Evolutionary conservation across 2,113 vertebrate species (phyloP), one percentile per base, ranked within the genome.

Genomic region (Callospermophilus lateralis): DNA sequence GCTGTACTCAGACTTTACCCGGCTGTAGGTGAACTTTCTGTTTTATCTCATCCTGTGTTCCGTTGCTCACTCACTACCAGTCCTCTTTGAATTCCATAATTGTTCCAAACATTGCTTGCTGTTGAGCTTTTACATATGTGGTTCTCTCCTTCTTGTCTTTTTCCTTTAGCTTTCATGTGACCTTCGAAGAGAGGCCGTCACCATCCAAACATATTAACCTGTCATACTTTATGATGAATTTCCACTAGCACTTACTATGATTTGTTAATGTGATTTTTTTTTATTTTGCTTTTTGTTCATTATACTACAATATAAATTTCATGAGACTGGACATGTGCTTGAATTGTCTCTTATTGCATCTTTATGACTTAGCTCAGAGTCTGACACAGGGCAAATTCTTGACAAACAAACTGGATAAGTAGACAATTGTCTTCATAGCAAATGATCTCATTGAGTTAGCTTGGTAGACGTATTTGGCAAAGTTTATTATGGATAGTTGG

Each of bases 261-360:
- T 67, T 48, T 74, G 8, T 55, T 79, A 48, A 70, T 74, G 30
- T 88, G 22, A 72, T 67, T 87, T 67, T 87, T 87, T 95, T 55
- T 7, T 63, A 10, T 65, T 83, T 85, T 95, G 20, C 30, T 65
- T 94, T 45, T 89, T 67, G 8, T 61, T 48, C 90, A 20, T 63
- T 42, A 34, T n/a, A 63, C 17, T 67, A 74, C 55, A 80, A 83
- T 74, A 61, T 72, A 68, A 97, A 42, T 39, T 90, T 86, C 20
- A 39, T 73, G 53, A 83, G 45, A 10, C 19, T 90, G 65, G 53
- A 8, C 73, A 20, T 86, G 39, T 83, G 26, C 55, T 92, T 74
- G 12, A 83, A 55, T 70, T 93, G 15, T 55, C 89, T n/a, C 45
- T 84, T 89, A 86, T 68, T 92, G 26, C 9, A 84, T 79, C 76